Base-by-base conservation (phyloP, 1,140 invertebrate species). In the Sinella curviseta region DNA sequence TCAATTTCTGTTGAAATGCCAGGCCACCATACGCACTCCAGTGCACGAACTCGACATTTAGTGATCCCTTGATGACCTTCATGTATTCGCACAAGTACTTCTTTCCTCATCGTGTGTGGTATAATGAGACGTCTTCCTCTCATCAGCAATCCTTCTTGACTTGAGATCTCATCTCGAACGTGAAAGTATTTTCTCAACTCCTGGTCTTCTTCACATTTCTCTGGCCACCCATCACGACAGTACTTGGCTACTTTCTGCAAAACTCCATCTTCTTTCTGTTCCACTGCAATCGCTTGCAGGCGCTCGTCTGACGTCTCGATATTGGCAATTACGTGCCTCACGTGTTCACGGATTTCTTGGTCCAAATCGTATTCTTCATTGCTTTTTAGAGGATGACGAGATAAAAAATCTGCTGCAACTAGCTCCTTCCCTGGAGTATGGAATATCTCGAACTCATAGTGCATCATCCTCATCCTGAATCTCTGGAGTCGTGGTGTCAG, bases 401-500 rank as follows among this genome's bases (percentile, higher is more conserved):
- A 73, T 16, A 78, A 36, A 8, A 16, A 26, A 39, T 78, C 77
- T 12, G 77, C 77, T 16, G 65, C 30, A 31, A 73, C 31, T 4
- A 78, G 30, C n/a, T 80, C 73, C 73, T 81, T 81, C 36, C 75
- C 79, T 39, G 80, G 60, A 2, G 34, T 36, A 39, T 81, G 48
- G 14, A 35, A 30, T 28, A 82, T 67, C 28, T 35, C 48, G 28
- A 60, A 81, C 1, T 14, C 57, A 54, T 86, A 88, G 70, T 81
- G 57, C 77, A 86, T 86, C 55, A 88, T 74, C 74, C 82, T 82
- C 8, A 89, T 77, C 78, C 85, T 80, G 80, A 88, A 85, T 78
- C 85, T 81, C 78, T 88, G 87, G n/a, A 88, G 77, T 79, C 86
- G 77, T 2, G 82, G 80, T 30, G 87, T 85, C 35, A 85, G 84